Base-by-base conservation (phyloP, 35 echinoderm and acorn worm species). In the Ptychodera flava region DNA sequence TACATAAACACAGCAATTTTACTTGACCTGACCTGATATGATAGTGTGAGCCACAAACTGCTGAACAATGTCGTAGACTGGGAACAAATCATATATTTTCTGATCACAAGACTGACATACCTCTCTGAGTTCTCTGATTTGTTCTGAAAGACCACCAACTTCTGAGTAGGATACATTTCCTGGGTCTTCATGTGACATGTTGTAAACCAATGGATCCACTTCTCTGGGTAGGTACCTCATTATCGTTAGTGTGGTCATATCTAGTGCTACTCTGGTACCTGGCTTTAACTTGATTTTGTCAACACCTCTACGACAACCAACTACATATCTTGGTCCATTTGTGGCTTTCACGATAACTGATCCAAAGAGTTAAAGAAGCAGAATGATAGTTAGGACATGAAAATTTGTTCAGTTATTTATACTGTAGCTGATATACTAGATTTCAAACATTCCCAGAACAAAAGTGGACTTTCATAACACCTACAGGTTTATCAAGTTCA, bases 221-320 rank as follows among this genome's bases (percentile, higher is more conserved):
- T 99, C 96, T 87, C 96, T 88, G 15, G 96, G 96, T 76, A 99
- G 81, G 88, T 99, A 99, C 96, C 96, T 94, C 96, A 99, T 99
- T 14, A 99, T 99, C 32, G 96, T 99, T 0, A 99, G 90, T 29
- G 96, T 99, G 31, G 96, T 99, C 96, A 99, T 99, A 84, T 99
- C 96, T 37, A 99, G 88, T 28, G 96, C 96, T 35, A 99, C 96
- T 64, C 96, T 92, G 0, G 93, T 94, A 76, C 96, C 96, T 33
- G 91, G 89, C 64, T 99, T 99, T 38, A 99, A 88, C 36, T 99
- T 92, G 30, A 85, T 36, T 89, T 99, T 97, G 79, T 97, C 95
- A 52, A 97, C 89, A 30, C 95, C 95, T 81, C 95, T 77, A 78
- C 95, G 76, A 79, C 95, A 97, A 77, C 95, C 95, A 16, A 97